A percentile compares a stretch with the other conserved stretches of the same genome.
phyloP scores from a whole-genome alignment of 1,140 invertebrate species.

The Euura saliciscinereae region DNA sequence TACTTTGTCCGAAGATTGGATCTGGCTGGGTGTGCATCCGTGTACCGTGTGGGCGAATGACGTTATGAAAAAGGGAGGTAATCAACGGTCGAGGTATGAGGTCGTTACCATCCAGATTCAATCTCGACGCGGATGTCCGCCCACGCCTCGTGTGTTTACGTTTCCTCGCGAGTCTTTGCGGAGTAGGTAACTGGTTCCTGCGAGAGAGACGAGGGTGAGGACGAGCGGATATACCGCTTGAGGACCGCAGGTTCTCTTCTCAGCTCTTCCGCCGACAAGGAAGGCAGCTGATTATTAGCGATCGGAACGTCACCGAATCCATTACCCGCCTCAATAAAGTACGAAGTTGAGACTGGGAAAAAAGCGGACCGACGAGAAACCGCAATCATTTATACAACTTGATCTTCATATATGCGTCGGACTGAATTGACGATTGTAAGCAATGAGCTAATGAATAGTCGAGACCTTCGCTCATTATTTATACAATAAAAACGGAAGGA shows the following conservation, averaged over 20 bases:
- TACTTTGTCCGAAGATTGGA: background rate
- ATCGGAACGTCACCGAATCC: background rate
- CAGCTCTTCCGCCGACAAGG: background rate
- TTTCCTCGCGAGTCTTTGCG: background rate
- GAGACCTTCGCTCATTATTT: too few species aligned
- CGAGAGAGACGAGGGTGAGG: background rate
- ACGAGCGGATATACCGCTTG: too few species aligned
- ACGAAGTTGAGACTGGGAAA: too few species aligned
- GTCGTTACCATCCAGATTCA: slow-evolving; percentile 1
- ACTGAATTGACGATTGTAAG: too few species aligned
- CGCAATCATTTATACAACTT: too few species aligned
- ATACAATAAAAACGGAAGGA: too few species aligned
- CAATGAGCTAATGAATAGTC: too few species aligned
- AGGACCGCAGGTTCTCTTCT: too few species aligned
- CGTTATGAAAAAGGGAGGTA: slow-evolving; percentile 1
- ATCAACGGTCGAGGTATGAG: background rate
- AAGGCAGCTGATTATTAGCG: background rate
- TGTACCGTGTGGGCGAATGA: background rate
- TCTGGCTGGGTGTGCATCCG: background rate
- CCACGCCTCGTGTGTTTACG: background rate
- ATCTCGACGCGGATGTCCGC: background rate
- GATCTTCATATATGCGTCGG: too few species aligned
- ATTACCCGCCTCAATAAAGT: background rate
- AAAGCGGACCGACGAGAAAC: too few species aligned
- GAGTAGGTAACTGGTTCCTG: background rate